Base-by-base conservation (phyloP, 2,888 invertebrate species). In the Uloborus plumipes region DNA sequence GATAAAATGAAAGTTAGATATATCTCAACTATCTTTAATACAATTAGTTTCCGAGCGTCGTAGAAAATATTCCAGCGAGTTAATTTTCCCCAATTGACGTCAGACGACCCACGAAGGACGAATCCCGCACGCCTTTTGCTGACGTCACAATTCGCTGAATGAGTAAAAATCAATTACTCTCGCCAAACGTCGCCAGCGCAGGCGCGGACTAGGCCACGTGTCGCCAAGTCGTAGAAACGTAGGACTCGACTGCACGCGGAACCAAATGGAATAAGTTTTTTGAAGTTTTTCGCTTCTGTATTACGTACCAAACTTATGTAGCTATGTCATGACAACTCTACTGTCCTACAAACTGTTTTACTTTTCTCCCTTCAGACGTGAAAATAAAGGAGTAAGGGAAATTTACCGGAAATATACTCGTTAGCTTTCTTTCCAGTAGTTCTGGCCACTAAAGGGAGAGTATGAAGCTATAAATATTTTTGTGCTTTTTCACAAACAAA, bases 151-250 rank as follows among this genome's bases (percentile, higher is more conserved):
- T 65, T 61, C 70, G 55, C 74, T 70, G 74, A 74, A 81, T 74
- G 74, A 70, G 59, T 74, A 64, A 55, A 70, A 81, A 81, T 81
- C 80, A 70, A 81, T 81, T 70, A 69, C 26, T 70, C 61, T 81
- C 80, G 80, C 80, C 80, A 81, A 67, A 64, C 64, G 62, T 69
- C 80, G 80, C 80, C 80, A 81, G 80, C 80, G 80, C 80, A 81
- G 50, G 80, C 80, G 73, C 74, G 18, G 53, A 55, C 20, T 47
- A 22, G 47, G 22, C 67, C 73, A 80, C 79, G 79, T 80, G 74
- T 81, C 80, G 80, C 80, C 80, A 81, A 74, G 74, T 51, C 79
- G 73, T 80, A 69, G 67, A 64, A 64, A 64, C 64, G 64, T 64
- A 64, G 9, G n/a, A 18, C 0, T 61, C 9, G 26, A 62, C 15